phyloP scores from a whole-genome alignment of 1,140 invertebrate species.

The Delia radicum region DNA sequence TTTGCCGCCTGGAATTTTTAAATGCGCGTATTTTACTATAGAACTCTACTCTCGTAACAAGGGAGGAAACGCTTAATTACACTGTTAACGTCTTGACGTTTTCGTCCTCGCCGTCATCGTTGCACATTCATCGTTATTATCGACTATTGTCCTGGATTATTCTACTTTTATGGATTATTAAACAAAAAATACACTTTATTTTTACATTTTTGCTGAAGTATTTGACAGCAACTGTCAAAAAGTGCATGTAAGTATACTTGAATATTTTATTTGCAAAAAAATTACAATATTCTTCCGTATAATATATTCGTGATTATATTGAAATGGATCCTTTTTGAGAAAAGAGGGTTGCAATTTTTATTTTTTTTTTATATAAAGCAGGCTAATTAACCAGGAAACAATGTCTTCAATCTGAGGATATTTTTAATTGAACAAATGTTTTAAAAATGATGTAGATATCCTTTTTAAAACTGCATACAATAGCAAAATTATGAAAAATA shows the following conservation, averaged over 20 bases:
- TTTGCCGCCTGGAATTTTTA: not conserved
- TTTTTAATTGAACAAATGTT: not conserved
- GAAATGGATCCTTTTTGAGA: not conserved
- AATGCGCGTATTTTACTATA: not conserved
- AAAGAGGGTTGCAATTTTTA: not conserved
- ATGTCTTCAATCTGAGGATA: not conserved
- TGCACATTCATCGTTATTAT: not conserved
- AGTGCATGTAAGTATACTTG: slow-evolving; percentile 23
- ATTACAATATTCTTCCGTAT: not conserved
- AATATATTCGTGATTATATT: not conserved
- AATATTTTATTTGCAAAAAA: not conserved
- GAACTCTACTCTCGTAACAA: not conserved
- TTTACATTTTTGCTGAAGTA: not conserved
- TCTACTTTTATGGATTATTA: not conserved
- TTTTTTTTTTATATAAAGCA: not conserved
- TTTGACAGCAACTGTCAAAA: slow-evolving; percentile 17
- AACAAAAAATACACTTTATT: not conserved
- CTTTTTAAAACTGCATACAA: not conserved
- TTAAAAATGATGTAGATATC: not conserved
- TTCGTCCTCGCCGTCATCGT: not conserved
- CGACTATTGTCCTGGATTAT: no score
- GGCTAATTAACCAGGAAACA: not conserved
- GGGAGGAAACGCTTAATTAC: slow-evolving; percentile 22
- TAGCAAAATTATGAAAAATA: no score
- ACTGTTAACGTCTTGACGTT: not conserved